phyloP scores from a whole-genome alignment of 2,113 vertebrate species.

The Datnioides undecimradiatus region DNA sequence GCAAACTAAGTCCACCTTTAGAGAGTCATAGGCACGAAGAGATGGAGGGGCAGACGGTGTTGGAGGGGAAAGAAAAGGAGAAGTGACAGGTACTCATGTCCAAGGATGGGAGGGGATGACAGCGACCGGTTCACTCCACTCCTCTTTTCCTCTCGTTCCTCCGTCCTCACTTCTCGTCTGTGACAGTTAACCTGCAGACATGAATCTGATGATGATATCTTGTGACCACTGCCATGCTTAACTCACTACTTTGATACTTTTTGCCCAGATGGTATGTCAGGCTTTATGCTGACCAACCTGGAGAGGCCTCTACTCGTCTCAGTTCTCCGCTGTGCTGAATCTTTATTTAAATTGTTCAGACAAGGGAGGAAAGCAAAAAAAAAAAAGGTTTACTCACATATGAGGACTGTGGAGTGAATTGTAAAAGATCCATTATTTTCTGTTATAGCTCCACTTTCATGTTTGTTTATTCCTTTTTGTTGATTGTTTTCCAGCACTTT shows the following conservation, averaged over 20 bases:
- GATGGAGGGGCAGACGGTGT: constrained; percentile 65
- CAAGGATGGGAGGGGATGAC: constrained; percentile 71
- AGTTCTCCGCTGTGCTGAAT: constrained; percentile 21
- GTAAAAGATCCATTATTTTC: constrained; percentile 14
- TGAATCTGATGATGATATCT: constrained; percentile 81
- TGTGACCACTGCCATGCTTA: constrained; percentile 80
- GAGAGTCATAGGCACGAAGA: constrained; percentile 25
- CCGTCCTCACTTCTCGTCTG: constrained; percentile 58
- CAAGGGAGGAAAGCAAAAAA: constrained; percentile 23
- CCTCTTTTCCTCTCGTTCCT: constrained; percentile 61
- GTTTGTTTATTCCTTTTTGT: too few relatives aligned
- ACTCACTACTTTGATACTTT: constrained; percentile 77
- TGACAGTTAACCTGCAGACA: constrained; percentile 82
- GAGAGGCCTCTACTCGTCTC: constrained; percentile 50
- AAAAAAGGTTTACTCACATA: constrained; percentile 15
- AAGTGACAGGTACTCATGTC: constrained; percentile 79
- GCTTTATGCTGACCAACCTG: constrained; percentile 67
- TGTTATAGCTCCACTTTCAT: too few relatives aligned
- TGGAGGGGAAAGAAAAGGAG: constrained; percentile 50
- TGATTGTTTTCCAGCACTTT: too few relatives aligned
- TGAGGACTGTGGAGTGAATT: constrained; percentile 6
- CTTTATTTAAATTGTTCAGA: constrained; percentile 47
- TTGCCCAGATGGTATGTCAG: constrained; percentile 66
- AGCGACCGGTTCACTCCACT: constrained; percentile 71
- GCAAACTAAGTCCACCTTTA: constrained; percentile 37